phyloP scores from a whole-genome alignment of 2,888 invertebrate genomes.

The Gymnosoma rotundatum region DNA sequence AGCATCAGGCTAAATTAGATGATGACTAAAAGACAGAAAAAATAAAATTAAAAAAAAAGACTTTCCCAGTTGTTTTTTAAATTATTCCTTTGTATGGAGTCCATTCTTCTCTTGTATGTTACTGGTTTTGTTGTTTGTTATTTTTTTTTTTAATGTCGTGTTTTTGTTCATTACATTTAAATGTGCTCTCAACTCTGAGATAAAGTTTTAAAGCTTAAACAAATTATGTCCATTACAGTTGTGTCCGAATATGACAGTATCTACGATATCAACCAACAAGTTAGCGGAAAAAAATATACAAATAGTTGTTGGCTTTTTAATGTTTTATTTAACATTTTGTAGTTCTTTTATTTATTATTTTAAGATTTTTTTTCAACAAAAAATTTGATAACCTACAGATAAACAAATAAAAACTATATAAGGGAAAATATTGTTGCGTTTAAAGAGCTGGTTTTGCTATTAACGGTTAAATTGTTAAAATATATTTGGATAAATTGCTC shows the following conservation, averaged over 20 bases:
- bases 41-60: conserved; percentile 41
- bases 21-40: not conserved
- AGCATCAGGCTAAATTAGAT: not conserved
- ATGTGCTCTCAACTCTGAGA: conserved; percentile 52
- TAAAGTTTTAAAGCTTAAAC: conserved; percentile 61
- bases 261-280: conserved; percentile 1
- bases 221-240: conserved; percentile 68
- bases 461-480: not conserved
- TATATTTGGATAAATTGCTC: too few relatives aligned
- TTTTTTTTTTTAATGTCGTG: conserved; percentile 4
- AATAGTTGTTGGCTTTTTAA: conserved; percentile 39
- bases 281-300: not conserved
- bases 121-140: too few relatives aligned
- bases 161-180: conserved; percentile 36
- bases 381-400: not conserved
- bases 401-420: not conserved
- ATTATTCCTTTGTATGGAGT: not conserved
- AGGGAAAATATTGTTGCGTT: conserved; percentile 41
- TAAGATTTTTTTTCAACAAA: conserved; percentile 28
- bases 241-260: conserved; percentile 40
- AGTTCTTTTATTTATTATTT: conserved; percentile 57
- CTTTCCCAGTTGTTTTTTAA: conserved; percentile 43
- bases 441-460: conserved; percentile 29
- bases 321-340: conserved; percentile 62
- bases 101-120: not conserved